Evolutionary conservation across 2,113 vertebrate species (phyloP).

Genomic region (Oncorhynchus keta): DNA sequence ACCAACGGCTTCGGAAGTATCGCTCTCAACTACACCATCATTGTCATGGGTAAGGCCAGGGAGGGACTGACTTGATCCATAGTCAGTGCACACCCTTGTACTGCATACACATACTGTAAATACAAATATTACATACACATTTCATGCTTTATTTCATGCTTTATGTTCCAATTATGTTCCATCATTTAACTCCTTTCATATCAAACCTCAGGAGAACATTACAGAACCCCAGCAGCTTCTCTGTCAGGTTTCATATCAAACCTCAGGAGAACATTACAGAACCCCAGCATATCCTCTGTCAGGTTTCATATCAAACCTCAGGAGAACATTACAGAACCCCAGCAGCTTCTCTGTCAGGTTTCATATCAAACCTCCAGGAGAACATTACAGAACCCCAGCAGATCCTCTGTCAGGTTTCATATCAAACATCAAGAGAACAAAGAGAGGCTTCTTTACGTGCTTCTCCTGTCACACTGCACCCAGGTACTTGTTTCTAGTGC

Average conservation of each 20-base stretch:
- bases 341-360: too few relatives aligned
- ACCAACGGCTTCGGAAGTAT: conserved; percentile 67
- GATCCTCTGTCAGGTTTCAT: neutral
- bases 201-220: too few relatives aligned
- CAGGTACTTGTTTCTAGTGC: conserved; percentile 38
- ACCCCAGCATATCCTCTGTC: conserved; percentile 20
- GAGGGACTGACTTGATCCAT: too few relatives aligned
- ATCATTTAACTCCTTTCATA: too few relatives aligned
- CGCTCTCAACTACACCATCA: conserved; percentile 61
- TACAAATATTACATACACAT: too few relatives aligned
- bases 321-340: conserved; percentile 2
- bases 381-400: conserved; percentile 7
- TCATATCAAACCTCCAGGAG: too few relatives aligned
- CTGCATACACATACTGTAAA: too few relatives aligned
- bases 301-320: conserved; percentile 21
- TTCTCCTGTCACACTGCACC: conserved; percentile 28
- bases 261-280: conserved; percentile 28
- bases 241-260: too few relatives aligned
- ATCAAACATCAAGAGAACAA: conserved; percentile 28
- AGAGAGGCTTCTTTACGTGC: conserved; percentile 42
- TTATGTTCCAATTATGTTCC: too few relatives aligned
- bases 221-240: too few relatives aligned
- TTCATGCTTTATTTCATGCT: too few relatives aligned
- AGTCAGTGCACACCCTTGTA: too few relatives aligned
- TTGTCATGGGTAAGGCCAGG: conserved; percentile 49